phyloP scores from a whole-genome alignment of 2,797 vertebrate species.

The Neosilurus mollespiculum region DNA sequence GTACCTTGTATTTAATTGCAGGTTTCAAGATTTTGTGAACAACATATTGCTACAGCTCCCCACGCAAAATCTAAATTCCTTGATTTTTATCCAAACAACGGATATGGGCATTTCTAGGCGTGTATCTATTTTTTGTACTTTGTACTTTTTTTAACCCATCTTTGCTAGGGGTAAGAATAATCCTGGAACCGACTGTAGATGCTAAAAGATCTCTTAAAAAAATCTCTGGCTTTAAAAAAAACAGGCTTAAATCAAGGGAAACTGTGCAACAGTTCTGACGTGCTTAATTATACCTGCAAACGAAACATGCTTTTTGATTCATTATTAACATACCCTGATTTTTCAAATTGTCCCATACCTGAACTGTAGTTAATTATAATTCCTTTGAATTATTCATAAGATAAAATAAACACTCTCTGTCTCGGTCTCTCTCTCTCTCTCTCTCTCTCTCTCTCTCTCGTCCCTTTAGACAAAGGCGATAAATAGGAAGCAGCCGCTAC shows the following conservation, averaged over 20 bases:
- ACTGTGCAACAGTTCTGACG: neutral
- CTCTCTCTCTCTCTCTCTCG: constrained; percentile 6
- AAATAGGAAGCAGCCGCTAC: constrained; percentile 91
- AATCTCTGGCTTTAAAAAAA: no score
- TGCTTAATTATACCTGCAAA: neutral
- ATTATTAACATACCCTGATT: neutral
- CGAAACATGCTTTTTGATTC: neutral
- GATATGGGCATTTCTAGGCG: neutral
- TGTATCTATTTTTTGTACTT: no score
- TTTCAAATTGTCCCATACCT: neutral
- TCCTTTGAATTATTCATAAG: neutral
- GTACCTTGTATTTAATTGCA: neutral
- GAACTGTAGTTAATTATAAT: neutral
- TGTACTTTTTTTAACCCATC: neutral
- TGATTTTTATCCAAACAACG: neutral
- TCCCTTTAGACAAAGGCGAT: constrained; percentile 84
- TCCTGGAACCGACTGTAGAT: neutral
- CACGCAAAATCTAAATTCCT: neutral
- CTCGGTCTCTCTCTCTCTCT: neutral
- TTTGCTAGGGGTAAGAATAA: neutral
- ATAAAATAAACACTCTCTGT: neutral
- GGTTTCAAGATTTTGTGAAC: neutral
- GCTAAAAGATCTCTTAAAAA: neutral
- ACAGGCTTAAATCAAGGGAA: neutral
- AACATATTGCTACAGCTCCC: neutral